These are phyloP conservation scores for Dryobota labecula DNA, from an alignment of 2,888 invertebrate species.

Conservation along the genomic window DNA sequence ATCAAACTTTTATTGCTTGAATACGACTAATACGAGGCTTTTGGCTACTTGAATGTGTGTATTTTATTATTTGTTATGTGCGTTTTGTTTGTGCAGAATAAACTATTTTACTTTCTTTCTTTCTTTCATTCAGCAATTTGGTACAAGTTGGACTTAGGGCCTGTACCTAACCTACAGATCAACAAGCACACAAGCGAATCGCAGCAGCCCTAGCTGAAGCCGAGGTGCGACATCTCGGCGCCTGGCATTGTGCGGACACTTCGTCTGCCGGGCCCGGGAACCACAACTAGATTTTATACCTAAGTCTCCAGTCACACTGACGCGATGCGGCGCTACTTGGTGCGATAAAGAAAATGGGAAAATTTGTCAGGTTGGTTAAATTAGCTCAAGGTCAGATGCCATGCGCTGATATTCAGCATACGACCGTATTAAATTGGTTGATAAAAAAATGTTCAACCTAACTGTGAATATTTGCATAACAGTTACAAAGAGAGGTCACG, in stretches of 20 bases:
- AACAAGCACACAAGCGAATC: neutral
- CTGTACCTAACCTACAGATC: neutral
- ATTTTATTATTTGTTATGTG: too few relatives aligned
- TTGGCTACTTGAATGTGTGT: too few relatives aligned
- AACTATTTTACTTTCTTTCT: too few relatives aligned
- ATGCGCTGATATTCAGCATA: neutral
- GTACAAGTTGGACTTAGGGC: neutral
- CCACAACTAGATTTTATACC: conserved; percentile 30
- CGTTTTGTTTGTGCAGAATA: too few relatives aligned
- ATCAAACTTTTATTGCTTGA: too few relatives aligned
- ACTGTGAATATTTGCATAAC: neutral
- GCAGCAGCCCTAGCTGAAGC: conserved; percentile 50
- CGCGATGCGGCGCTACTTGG: neutral
- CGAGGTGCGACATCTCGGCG: conserved; percentile 66
- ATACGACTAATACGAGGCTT: too few relatives aligned
- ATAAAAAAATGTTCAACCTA: neutral
- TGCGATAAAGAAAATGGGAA: neutral
- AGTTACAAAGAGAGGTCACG: neutral
- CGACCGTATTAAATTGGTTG: neutral
- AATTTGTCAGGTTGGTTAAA: neutral
- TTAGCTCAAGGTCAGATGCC: neutral
- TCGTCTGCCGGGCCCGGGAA: conserved; percentile 50
- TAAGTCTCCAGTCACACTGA: conserved; percentile 12
- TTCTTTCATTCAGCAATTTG: neutral
- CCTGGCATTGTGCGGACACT: conserved; percentile 58